Base-by-base conservation (phyloP, 2,797 vertebrate genomes). In the Gallinago nigripennis region DNA sequence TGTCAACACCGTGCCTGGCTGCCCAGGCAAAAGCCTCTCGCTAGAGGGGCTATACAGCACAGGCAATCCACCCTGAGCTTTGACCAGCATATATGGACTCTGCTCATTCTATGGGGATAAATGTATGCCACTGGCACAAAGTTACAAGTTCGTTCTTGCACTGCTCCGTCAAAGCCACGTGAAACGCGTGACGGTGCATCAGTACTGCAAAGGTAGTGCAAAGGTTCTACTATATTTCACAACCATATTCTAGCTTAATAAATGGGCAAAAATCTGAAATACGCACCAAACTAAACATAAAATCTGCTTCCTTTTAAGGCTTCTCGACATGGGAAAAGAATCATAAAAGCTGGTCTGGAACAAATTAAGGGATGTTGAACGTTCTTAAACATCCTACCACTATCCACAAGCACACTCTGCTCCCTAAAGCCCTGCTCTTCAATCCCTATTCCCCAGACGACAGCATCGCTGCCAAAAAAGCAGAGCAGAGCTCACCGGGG, bases 401-500 rank as follows among this genome's bases (percentile, higher is more conserved):
- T 33, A 45, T 18, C 51, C 69, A 21, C 20, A 12, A 12, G 17
- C 0, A 0, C 24, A 6, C 72, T 13, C 35, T 4, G 27, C 51
- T 65, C 4, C 1, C 50, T 10, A 21, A 21, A 58, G 28, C 25
- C 27, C 41, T 4, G 73, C 33, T 75, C 41, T 70, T 28, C 33
- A 14, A 33, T 5, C 37, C 46, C 78, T 12, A 5, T 21, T 45
- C 53, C 35, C 68, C 12, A 37, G 39, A 31, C 0, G 4, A 65
- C 0, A 16, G 37, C 39, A 58, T 4, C 3, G 5, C 28, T 21
- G 64, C 46, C 3, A 4, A 27, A 41, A 64, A 35, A 28, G 35
- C 5, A 0, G 33, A 28, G 35, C 5, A 0, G 33, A 15, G 14
- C 51, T n/a, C n/a, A 19, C 24, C 6, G 0, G 31, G 24, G 12